Conservation (phyloP, 1,140 invertebrate species). For the Meloidogyne exigua region DNA sequence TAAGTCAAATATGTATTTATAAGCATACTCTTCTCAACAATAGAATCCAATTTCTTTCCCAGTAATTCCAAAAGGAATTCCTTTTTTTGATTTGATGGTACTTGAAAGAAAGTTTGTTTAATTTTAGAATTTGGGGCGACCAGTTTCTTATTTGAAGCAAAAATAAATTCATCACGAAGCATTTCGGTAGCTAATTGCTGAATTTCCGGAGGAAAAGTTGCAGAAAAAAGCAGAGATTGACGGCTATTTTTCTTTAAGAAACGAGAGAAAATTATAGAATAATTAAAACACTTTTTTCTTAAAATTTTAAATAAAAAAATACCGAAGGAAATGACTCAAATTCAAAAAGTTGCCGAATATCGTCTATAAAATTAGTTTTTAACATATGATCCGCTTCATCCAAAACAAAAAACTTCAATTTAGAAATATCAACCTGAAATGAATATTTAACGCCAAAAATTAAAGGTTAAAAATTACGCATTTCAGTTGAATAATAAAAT, state of each 20-base stretch:
- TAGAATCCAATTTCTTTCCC: conserved; percentile 36
- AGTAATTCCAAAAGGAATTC: conserved; percentile 64
- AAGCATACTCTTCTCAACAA: neutral
- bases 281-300: no score
- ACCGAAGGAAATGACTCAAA: conserved; percentile 43
- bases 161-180: conserved; percentile 59
- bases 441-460: neutral
- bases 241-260: conserved; percentile 59
- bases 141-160: conserved; percentile 43
- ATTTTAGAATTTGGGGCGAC: conserved; percentile 73
- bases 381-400: conserved; percentile 95
- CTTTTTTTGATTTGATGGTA: conserved; percentile 76
- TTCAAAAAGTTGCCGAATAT: conserved; percentile 38
- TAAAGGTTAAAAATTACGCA: neutral
- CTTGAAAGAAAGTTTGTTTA: conserved; percentile 76
- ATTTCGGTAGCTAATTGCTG: conserved; percentile 33
- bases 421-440: conserved; percentile 68
- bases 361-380: conserved; percentile 68
- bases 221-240: conserved; percentile 69
- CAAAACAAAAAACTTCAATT: conserved; percentile 78
- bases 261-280: neutral
- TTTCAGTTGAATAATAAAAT: conserved; percentile 14
- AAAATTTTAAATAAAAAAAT: neutral
- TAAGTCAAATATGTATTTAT: no score
- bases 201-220: conserved; percentile 68